A percentile compares a stretch with the other conserved stretches of the same genome.
phyloP scores from a whole-genome alignment of 2,888 invertebrate species.

The Xestia rhomboidea region DNA sequence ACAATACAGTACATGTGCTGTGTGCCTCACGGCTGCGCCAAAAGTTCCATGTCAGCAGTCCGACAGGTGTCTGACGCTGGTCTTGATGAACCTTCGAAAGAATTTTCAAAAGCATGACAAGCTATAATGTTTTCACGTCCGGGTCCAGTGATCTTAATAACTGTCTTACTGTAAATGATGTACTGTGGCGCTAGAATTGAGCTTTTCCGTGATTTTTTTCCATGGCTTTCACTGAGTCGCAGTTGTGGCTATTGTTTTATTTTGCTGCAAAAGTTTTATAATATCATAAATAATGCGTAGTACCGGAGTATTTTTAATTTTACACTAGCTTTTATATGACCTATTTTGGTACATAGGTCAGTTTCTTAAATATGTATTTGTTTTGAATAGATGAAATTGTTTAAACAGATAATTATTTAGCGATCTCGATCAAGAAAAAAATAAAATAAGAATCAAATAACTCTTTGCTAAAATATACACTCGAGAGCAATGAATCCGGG shows the following conservation, averaged over 20 bases:
- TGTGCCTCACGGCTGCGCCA: no score
- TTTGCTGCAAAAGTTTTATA: constrained; percentile 35
- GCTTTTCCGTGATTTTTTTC: constrained; percentile 44
- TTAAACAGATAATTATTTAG: background rate
- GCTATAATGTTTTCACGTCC: background rate
- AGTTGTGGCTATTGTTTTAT: constrained; percentile 41
- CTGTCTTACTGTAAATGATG: constrained; percentile 22
- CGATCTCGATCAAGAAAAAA: background rate
- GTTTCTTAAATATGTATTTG: background rate
- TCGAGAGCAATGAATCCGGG: no score
- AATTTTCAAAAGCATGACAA: background rate
- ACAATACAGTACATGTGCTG: no score
- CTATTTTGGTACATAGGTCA: background rate
- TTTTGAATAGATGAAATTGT: background rate
- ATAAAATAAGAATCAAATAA: no score
- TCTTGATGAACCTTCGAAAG: no score
- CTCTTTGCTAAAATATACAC: background rate
- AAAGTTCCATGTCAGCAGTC: no score
- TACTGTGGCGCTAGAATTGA: constrained; percentile 32
- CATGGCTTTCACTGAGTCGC: constrained; percentile 45
- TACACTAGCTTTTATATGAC: background rate
- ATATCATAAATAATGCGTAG: constrained; percentile 38
- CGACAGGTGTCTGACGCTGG: no score
- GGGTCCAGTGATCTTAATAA: background rate
- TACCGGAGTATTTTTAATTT: constrained; percentile 6